Evolutionary conservation across 2,797 vertebrate species (phyloP), one percentile per base, ranked within the genome.

Genomic region (Buphagus erythrorhynchus): DNA sequence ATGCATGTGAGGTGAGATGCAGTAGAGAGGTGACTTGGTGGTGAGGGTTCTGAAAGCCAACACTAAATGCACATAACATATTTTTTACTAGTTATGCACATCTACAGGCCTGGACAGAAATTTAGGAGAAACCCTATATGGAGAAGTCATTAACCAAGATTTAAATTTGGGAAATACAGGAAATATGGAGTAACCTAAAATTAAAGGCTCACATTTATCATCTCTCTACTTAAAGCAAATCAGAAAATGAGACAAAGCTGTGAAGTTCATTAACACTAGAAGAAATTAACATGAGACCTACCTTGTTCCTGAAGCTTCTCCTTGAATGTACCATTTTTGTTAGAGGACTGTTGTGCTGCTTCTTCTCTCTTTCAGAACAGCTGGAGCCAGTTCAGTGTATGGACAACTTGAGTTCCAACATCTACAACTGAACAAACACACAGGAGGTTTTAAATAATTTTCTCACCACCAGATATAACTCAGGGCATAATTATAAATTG

Each of bases 91-190:
- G 87, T 72, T 72, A 45, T 55, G 40, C 76, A 86, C 81, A 90
- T 86, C 82, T 94, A 76, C 28, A 42, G 87, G 21, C 76, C 21
- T 46, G 78, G 42, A 65, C 35, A 94, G 68, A 93, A 83, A 81
- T 71, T 72, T 81, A 74, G 81, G 75, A 83, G 57, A 95, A 57
- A 57, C 25, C 18, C n/a, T 95, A 49, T 58, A 81, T 90, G 93
- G 88, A 93, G 66, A 96, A 93, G 36, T 90, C 93, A 95, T 96
- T 93, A 94, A 77, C 51, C 22, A 63, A 93, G 57, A 92, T 85
- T 94, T 87, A 85, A 92, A 77, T 82, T 84, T 74, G 57, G 57
- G 80, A 89, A 93, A 82, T 61, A 87, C 16, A 91, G 52, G 71
- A 95, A 63, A 72, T 78, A 57, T 5, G 24, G 29, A 22, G 11